Percentiles rank a stretch among this genome's conserved stretches.
phyloP scores from a whole-genome alignment of 37 sponge, comb jelly and placozoan genomes.

The Cliona cf. orientalis region DNA sequence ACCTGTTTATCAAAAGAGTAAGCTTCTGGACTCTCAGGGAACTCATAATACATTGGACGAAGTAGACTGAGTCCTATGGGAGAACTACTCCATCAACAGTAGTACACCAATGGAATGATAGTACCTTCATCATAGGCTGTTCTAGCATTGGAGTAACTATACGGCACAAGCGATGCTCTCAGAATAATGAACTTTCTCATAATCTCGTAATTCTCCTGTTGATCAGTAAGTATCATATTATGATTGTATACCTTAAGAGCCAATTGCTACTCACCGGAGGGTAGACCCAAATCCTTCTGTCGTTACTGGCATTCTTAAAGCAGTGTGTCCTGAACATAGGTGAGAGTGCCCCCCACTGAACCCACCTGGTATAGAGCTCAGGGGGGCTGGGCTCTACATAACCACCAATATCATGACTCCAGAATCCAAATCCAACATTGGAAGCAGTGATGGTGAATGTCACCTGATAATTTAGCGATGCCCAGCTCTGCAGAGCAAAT shows the following conservation, averaged over 20 bases:
- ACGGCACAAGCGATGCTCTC: constrained; percentile 67
- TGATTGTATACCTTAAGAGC: too few relatives aligned
- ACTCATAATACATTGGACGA: constrained; percentile 75
- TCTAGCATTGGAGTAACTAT: constrained; percentile 70
- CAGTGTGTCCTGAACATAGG: constrained; percentile 86
- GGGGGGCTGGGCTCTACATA: constrained; percentile 62
- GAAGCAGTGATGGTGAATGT: constrained; percentile 75
- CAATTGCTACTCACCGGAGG: constrained; percentile 66
- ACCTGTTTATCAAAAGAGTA: constrained; percentile 40
- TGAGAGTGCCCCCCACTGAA: constrained; percentile 86
- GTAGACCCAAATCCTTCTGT: constrained; percentile 75
- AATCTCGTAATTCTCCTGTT: constrained; percentile 62
- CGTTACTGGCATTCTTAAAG: constrained; percentile 54
- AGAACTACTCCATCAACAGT: neutral
- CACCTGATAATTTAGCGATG: constrained; percentile 74
- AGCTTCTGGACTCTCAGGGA: constrained; percentile 58
- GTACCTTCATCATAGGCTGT: constrained; percentile 70
- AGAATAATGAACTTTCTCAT: constrained; percentile 53
- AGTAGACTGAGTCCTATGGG: constrained; percentile 61
- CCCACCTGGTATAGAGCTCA: constrained; percentile 70
- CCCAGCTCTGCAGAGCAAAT: constrained; percentile 65
- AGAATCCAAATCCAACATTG: constrained; percentile 80
- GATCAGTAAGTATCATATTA: too few relatives aligned
- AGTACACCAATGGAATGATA: too few relatives aligned
- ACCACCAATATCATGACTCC: constrained; percentile 87